These are phyloP conservation scores for Drosophila obscura DNA, from an alignment of 1,140 invertebrate genomes.

Conservation along the genomic window DNA sequence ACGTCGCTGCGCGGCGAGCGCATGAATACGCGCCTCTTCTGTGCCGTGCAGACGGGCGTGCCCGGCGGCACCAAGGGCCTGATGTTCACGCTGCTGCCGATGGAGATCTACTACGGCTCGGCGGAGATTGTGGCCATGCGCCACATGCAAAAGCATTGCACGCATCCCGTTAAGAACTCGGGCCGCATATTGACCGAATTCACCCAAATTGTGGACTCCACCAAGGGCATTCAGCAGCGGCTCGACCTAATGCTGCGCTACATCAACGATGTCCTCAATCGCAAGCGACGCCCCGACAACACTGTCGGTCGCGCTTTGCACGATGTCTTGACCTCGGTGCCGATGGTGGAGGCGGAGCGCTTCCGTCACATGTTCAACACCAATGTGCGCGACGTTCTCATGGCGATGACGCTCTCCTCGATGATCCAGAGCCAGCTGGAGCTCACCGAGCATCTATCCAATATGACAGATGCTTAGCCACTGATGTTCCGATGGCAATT, in stretches of 20 bases:
- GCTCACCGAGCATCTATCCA: constrained; percentile 56
- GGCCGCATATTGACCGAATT: constrained; percentile 50
- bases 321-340: constrained; percentile 53
- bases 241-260: constrained; percentile 60
- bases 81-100: constrained; percentile 55
- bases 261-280: constrained; percentile 59
- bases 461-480: constrained; percentile 27
- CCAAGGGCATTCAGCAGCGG: constrained; percentile 37
- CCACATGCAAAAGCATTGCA: constrained; percentile 47
- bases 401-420: constrained; percentile 56
- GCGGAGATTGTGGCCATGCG: constrained; percentile 44
- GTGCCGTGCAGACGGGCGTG: constrained; percentile 53
- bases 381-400: constrained; percentile 60
- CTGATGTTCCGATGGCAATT: neutral
- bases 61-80: constrained; percentile 62
- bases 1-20: constrained; percentile 35
- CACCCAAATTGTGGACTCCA: constrained; percentile 48
- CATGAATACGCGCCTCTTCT: constrained; percentile 49
- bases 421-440: constrained; percentile 62
- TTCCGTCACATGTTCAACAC: constrained; percentile 57
- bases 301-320: constrained; percentile 46
- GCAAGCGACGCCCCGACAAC: constrained; percentile 57
- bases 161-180: constrained; percentile 31
- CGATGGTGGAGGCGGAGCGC: constrained; percentile 52
- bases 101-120: constrained; percentile 25